Evolutionary conservation across 2,797 vertebrate species (phyloP).

Genomic region (Eupleurogrammus muticus): DNA sequence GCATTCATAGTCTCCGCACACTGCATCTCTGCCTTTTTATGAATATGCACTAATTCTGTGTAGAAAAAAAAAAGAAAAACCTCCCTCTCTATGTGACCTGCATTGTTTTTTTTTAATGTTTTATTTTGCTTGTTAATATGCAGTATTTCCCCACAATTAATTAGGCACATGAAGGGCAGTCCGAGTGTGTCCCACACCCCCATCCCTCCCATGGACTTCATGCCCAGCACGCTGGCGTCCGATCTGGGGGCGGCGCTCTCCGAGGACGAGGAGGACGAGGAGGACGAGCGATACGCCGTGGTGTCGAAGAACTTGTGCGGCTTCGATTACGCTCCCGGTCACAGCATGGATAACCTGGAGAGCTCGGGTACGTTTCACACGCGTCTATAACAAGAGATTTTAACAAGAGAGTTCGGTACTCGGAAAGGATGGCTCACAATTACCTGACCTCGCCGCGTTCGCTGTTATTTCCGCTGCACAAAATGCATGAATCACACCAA

Average conservation of each 20-base stretch:
- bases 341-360: constrained; percentile 90
- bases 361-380: constrained; percentile 86
- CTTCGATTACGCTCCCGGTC: constrained; percentile 90
- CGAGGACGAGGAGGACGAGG: constrained; percentile 89
- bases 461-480: not conserved
- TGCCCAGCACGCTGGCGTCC: constrained; percentile 91
- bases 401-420: constrained; percentile 50
- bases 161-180: constrained; percentile 95
- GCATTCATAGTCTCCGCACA: constrained; percentile 60
- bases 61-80: not conserved
- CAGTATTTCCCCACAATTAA: constrained; percentile 51
- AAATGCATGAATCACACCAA: not conserved
- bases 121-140: constrained; percentile 38
- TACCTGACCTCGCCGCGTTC: not conserved
- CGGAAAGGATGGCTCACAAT: not conserved
- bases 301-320: constrained; percentile 89
- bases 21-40: constrained; percentile 45
- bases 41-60: constrained; percentile 52
- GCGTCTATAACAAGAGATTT: constrained; percentile 4
- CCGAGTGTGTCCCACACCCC: constrained; percentile 88
- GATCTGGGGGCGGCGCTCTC: constrained; percentile 91
- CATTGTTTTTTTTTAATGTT: constrained; percentile 1
- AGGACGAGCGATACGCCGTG: constrained; percentile 79
- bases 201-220: constrained; percentile 90
- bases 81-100: constrained; percentile 26